These are phyloP conservation scores for Solenopsis fugax DNA, from an alignment of 1,140 invertebrate genomes.

Conservation along the genomic window DNA sequence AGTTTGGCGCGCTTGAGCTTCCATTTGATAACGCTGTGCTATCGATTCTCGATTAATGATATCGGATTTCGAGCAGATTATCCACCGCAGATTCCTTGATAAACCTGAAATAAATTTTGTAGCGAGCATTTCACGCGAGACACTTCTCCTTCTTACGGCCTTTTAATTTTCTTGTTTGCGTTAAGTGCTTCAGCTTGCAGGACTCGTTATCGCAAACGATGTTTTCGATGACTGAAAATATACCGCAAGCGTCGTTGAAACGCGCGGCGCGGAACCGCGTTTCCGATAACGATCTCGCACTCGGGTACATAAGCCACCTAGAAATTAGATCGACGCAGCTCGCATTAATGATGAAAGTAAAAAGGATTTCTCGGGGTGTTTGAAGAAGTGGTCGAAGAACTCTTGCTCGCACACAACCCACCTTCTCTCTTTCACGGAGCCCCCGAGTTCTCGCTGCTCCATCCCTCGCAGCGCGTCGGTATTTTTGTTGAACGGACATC, in stretches of 20 bases:
- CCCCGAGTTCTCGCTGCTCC: neutral
- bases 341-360: constrained; percentile 14
- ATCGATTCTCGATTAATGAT: neutral
- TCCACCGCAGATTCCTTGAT: neutral
- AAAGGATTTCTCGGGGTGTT: constrained; percentile 6
- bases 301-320: constrained; percentile 17
- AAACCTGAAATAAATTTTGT: neutral
- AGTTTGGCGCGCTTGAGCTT: neutral
- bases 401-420: neutral
- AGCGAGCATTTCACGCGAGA: neutral
- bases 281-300: neutral
- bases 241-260: constrained; percentile 8
- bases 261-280: neutral
- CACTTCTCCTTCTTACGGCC: neutral
- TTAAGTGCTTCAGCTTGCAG: neutral
- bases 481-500: constrained; percentile 48
- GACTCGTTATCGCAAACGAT: neutral
- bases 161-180: neutral
- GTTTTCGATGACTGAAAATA: constrained; percentile 2
- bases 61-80: neutral
- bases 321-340: constrained; percentile 53
- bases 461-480: neutral
- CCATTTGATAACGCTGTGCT: neutral
- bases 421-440: neutral
- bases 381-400: constrained; percentile 11